Base-by-base conservation (phyloP, 2,113 vertebrate genomes). In the Acanthochromis polyacanthus region DNA sequence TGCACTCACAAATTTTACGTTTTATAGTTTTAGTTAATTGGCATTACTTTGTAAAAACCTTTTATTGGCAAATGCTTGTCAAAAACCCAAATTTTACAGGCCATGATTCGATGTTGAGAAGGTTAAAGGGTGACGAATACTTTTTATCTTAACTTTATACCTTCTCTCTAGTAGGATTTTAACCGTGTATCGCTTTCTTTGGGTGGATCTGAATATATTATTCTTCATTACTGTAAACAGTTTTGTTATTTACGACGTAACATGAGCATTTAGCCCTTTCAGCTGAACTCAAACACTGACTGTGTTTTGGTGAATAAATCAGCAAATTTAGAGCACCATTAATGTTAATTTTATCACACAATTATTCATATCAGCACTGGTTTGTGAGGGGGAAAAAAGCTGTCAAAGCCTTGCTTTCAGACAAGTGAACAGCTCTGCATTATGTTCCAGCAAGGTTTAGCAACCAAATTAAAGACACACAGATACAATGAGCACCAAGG, bases 401-500 rank as follows among this genome's bases (percentile, higher is more conserved):
- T 51, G 43, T 74, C 48, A 76, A 61, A 53, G 32, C 60, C 64
- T 55, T 75, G 53, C 74, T 68, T 80, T 75, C 32, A 70, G 38
- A 61, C 46, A 57, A 68, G 55, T 30, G 58, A 85, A 60, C 63
- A 69, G 78, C 57, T 85, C 58, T 58, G 66, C 66, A 69, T 89
- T 78, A 58, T 75, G 57, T 64, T 65, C 65, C 71, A 20, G 25
- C 10, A 38, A 84, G 70, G 61, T 84, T 86, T 60, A 69, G 75
- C 78, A 70, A 79, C 70, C 62, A 70, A 76, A 84, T 77, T 82
- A 74, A 85, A 86, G 69, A 67, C 64, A 53, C 58, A 60, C 17
- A 6, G 40, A 83, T 58, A 86, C 81, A 87, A 88, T 80, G 78
- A 85, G 74, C 79, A 76, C 67, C 65, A 19, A 66, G 43, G 76